Evolutionary conservation across 2,888 invertebrate species (phyloP), one percentile per base, ranked within the genome.

Genomic region (Trichogramma evanescens): DNA sequence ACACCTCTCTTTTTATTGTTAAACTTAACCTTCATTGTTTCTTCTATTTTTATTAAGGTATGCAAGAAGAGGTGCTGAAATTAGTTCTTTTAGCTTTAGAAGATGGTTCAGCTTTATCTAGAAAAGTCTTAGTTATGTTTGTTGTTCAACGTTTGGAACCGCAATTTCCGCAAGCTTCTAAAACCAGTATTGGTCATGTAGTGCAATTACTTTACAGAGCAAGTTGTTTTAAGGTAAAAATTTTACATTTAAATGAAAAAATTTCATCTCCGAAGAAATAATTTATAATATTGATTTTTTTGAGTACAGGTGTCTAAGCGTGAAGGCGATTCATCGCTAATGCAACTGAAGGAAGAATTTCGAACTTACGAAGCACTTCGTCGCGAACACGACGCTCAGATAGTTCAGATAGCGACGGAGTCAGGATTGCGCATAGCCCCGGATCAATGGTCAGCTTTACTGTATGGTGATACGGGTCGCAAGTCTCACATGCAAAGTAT

Each of bases 171-270:
- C 94, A 94, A 81, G 96, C 97, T 61, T 96, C 97, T 26, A 99
- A 99, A 82, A 99, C 98, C 42, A 95, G 95, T 76, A 97, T 99
- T 75, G 98, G 98, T 8, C 98, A 99, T 80, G 98, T 99, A 50
- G 97, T 99, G 58, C 99, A 99, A 79, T 84, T 99, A 56, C 83
- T 99, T 40, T 99, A 99, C 78, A 85, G 98, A 69, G 98, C 98
- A 54, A 96, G 96, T 64, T 98, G 98, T 80, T 99, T 99, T 80
- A 96, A 95, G 84, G 96, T 93, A 77, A 26, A 26, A 26, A 26
- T 26, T 26, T 26, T 26, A 26, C 26, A 26, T 26, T 26, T 26
- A 26, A 26, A 26, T 26, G 0, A 26, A 26, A 26, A 26, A 26
- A 26, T 26, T 1, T 26, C 1, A 26, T 26, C 26, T 26, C 26